Evolutionary conservation across 2,113 vertebrate genomes (phyloP).

Genomic region (Scopus umbretta): DNA sequence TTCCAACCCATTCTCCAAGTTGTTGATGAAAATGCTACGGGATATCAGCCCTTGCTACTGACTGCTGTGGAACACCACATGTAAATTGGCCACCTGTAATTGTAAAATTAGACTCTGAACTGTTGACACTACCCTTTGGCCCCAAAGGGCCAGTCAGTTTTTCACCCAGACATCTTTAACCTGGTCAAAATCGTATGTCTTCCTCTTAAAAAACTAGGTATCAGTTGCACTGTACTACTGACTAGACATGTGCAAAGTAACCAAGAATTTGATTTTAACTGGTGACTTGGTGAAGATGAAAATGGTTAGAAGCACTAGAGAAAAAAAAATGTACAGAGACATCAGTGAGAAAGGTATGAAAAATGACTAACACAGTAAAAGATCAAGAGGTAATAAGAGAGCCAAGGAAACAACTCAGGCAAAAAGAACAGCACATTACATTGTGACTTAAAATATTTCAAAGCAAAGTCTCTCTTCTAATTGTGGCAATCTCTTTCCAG

Average conservation of each 20-base stretch:
- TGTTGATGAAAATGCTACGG: neutral
- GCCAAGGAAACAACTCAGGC: neutral
- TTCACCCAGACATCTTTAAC: neutral
- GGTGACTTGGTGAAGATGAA: neutral
- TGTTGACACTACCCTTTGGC: neutral
- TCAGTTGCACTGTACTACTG: neutral
- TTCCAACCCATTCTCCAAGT: neutral
- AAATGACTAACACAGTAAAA: neutral
- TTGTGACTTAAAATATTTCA: neutral
- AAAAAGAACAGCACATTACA: neutral
- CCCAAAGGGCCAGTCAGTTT: neutral
- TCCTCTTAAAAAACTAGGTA: neutral
- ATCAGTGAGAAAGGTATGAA: neutral
- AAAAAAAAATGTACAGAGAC: neutral
- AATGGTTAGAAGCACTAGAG: neutral
- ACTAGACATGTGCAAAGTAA: neutral
- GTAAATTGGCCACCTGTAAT: neutral
- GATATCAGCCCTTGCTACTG: neutral
- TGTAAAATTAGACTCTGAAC: neutral
- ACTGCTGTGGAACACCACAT: neutral
- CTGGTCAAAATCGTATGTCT: neutral
- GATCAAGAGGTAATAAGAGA: neutral
- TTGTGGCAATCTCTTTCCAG: neutral
- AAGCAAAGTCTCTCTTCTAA: neutral
- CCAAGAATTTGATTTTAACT: neutral